Base-by-base conservation (phyloP, 2,113 vertebrate species). In the Rhinolophus ferrumequinum region DNA sequence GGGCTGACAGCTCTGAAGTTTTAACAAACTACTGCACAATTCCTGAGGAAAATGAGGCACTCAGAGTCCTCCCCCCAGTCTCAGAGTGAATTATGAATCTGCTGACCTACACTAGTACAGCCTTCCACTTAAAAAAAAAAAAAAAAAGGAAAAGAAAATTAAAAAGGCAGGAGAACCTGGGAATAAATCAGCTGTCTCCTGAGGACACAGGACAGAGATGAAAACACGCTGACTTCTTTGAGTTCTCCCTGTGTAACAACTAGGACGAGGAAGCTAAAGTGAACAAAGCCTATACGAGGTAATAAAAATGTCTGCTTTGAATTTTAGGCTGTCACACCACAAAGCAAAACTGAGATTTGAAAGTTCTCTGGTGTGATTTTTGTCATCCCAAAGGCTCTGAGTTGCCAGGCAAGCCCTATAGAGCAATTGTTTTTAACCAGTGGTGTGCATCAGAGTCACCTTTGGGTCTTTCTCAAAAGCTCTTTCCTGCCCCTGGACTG, bases 131-230 rank as follows among this genome's bases (percentile, higher is more conserved):
- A 90, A 47, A 97, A n/a, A 66, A 33, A 66, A n/a, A 66, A 66
- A n/a, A 56, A 50, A 44, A 47, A 41, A 66, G 18, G 80, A 16
- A n/a, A 66, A n/a, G 80, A 64, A 83, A 64, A 83, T 83, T 90
- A 70, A 69, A 90, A 97, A 69, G 93, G 67, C 88, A 97, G 54
- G 56, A 92, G 38, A 97, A 90, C 15, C 86, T 22, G 28, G 92
- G 90, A 98, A 97, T 97, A 98, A 98, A 97, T 83, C 95, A 97
- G 5, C 26, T 3, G 8, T 97, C 58, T 93, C 56, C 95, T 24
- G 85, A 92, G 70, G 62, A 80, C 82, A 96, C 33, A 64, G 38
- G 26, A 94, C 58, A 69, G 95, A 73, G 47, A 97, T 95, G 62
- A 97, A 98, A 98, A 97, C 54, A 67, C 69, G 1, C n/a, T 70